Evolutionary conservation across 2,888 invertebrate species (phyloP), one percentile per base, ranked within the genome.

Genomic region (Lysandra bellargus): DNA sequence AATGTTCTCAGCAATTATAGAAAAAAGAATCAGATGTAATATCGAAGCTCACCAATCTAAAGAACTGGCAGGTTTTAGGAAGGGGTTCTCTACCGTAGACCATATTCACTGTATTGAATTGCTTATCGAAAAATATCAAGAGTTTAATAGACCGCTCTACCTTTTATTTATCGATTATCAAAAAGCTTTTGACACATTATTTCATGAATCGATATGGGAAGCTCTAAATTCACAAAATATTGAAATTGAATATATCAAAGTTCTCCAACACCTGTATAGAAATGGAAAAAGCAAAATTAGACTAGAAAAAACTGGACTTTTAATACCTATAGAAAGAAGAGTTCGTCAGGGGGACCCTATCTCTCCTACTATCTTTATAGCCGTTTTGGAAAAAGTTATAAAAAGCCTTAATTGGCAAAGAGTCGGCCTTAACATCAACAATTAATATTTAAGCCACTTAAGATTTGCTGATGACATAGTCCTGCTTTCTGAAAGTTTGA

Each of bases 71-170:
- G 33, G 33, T 33, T 33, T 33, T 33, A 33, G 2, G 33, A 33
- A 33, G 33, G 33, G 33, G 33, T 33, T 33, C n/a, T n/a, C n/a
- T n/a, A n/a, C n/a, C n/a, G 33, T 1, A 33, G 33, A 33, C 33
- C 33, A 33, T 33, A 33, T 33, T 33, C 33, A 33, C 33, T 33
- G 33, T 33, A 33, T 33, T 33, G 33, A 33, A 33, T 33, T 33
- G 33, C 33, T 33, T 33, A 33, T 33, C 33, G 33, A 33, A 33
- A 33, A 80, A 49, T 75, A 80, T 75, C 40, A 60, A 60, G 79
- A 79, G 12, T 74, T 79, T 86, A 74, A 44, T 40, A 74, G 53
- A 60, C 79, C 79, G 40, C 79, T 79, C 73, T 74, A 79, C 23
- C 17, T 79, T 33, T 40, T 53, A 61, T 79, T 79, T n/a, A 60